Evolutionary conservation across 2,113 vertebrate genomes (phyloP), one percentile per base, ranked within the genome.

Genomic region (Scartelaos histophorus): DNA sequence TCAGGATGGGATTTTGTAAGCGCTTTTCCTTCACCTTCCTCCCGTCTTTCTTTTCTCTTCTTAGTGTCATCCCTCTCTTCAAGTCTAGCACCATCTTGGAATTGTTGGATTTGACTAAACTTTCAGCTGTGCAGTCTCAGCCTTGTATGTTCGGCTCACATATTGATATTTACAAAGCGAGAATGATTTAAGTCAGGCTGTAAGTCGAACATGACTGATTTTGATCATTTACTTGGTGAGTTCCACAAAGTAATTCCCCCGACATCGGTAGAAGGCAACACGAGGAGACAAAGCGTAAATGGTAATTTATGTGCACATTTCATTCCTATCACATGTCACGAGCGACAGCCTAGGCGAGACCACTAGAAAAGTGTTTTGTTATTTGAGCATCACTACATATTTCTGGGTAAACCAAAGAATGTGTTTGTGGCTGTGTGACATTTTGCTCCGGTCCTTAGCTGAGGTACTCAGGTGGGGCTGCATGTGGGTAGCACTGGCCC

Each of bases 1-100:
- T 96, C 96, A 96, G 93, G 95, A 95, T 94, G 91, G 95, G 93
- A 94, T 95, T 96, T 95, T 94, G 92, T 94, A 94, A 89, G 92
- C 93, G 95, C 85, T 93, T 90, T 95, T 96, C 93, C 93, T 93
- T 95, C 87, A 93, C 82, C 87, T 84, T 91, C 90, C 87, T 77
- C 78, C 82, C 80, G 79, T 85, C 86, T 83, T 83, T 75, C 81
- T 87, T 86, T 79, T 85, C 81, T 85, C 73, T 89, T 79, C 69
- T 69, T 69, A 70, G 69, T 76, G 43, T 85, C 78, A 87, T 82
- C 67, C 84, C 69, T 65, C 70, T 75, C 73, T 69, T 85, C 69
- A 86, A 82, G 86, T 74, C 72, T 79, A 70, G 68, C 35, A 85
- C 71, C 70, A 71, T 76, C 71, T 69, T 66, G 51, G 65, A 76